A percentile compares a stretch with the other conserved stretches of the same genome.
Evolutionary conservation across 2,797 vertebrate species (phyloP).

Genomic region (Chiropotes sagulatus): DNA sequence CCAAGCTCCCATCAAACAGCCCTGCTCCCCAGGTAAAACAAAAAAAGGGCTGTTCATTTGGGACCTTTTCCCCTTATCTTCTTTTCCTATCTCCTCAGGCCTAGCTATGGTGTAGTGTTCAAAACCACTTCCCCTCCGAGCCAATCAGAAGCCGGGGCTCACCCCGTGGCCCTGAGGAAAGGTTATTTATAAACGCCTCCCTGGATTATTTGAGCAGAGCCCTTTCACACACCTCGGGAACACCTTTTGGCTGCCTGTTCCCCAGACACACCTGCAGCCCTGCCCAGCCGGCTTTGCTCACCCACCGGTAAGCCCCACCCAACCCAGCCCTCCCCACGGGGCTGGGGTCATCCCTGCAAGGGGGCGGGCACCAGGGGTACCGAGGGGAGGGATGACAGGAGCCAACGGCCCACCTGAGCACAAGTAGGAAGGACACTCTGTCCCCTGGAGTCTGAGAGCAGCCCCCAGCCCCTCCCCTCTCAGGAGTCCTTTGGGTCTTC

Average conservation of each 20-base stretch:
- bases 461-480: neutral
- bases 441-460: neutral
- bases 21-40: slow-evolving; percentile 80
- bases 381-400: neutral
- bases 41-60: slow-evolving; percentile 86
- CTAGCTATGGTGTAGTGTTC: slow-evolving; percentile 84
- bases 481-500: neutral
- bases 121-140: slow-evolving; percentile 84
- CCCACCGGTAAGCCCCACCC: slow-evolving; percentile 83
- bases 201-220: slow-evolving; percentile 83
- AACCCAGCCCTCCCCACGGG: neutral
- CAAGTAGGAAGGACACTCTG: neutral
- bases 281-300: slow-evolving; percentile 72
- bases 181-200: slow-evolving; percentile 90
- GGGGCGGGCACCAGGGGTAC: neutral
- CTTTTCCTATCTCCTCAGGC: slow-evolving; percentile 85
- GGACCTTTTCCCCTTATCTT: slow-evolving; percentile 86
- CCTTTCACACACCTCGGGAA: slow-evolving; percentile 82
- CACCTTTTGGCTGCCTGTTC: slow-evolving; percentile 79
- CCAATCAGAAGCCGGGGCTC: slow-evolving; percentile 87
- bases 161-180: slow-evolving; percentile 84
- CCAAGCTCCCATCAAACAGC: slow-evolving; percentile 85
- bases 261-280: slow-evolving; percentile 82
- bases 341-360: slow-evolving; percentile 25
- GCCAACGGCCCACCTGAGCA: neutral